Percentiles rank a stretch among this genome's conserved stretches.
Evolutionary conservation across 1,140 invertebrate genomes (phyloP).

Genomic region (Gonatopus flavifemur): DNA sequence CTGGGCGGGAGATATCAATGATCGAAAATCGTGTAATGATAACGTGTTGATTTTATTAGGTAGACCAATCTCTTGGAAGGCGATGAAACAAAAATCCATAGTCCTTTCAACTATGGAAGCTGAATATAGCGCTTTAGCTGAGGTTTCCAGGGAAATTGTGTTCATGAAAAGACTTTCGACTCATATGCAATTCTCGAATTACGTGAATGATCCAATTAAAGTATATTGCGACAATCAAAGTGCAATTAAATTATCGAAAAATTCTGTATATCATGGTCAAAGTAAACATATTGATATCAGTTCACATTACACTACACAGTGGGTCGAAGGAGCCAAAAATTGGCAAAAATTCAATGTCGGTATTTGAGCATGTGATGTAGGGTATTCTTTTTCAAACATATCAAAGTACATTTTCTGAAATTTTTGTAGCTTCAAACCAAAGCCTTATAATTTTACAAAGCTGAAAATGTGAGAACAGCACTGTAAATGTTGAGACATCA

Average conservation of each 20-base stretch:
- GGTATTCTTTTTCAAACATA: too few species aligned
- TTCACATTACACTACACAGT: too few species aligned
- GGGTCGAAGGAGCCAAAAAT: too few species aligned
- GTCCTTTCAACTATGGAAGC: conserved; percentile 32
- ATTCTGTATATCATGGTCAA: conserved; percentile 36
- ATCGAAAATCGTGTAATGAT: neutral
- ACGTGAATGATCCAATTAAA: neutral
- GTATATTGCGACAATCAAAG: conserved; percentile 38
- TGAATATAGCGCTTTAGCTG: neutral
- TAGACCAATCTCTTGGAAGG: conserved; percentile 32
- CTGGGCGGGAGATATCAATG: too few species aligned
- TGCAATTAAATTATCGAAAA: conserved; percentile 37
- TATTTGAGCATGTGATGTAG: too few species aligned
- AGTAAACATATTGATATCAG: conserved; percentile 51
- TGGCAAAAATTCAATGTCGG: too few species aligned
- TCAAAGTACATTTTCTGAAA: too few species aligned
- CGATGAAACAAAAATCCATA: conserved; percentile 39
- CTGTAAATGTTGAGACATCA: too few species aligned
- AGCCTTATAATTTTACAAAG: too few species aligned
- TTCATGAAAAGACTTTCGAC: conserved; percentile 18
- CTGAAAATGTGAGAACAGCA: too few species aligned
- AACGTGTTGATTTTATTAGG: neutral
- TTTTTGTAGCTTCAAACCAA: too few species aligned
- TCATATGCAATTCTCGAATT: conserved; percentile 10
- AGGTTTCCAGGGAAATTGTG: neutral